Conservation (phyloP, 2,797 vertebrate species). For the Coreius guichenoti region DNA sequence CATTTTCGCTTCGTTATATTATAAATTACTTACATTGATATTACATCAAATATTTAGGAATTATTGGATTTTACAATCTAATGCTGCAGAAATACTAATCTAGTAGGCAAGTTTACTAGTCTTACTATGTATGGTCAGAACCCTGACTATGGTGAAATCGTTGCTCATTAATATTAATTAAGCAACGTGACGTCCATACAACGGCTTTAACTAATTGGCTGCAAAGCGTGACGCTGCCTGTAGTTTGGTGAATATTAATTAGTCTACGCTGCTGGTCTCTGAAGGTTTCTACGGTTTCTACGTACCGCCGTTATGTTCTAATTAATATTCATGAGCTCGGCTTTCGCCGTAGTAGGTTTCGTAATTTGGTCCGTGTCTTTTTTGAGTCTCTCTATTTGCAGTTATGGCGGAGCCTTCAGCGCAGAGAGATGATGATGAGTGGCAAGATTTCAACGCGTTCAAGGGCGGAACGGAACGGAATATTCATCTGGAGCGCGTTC, state of each 20-base stretch:
- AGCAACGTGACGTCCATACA: not conserved
- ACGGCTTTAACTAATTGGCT: not conserved
- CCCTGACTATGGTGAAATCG: not conserved
- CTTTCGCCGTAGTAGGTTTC: conserved; percentile 49
- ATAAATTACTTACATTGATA: not conserved
- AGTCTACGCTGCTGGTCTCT: not conserved
- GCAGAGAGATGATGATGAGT: conserved; percentile 79
- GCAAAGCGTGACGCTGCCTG: not conserved
- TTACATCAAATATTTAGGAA: not conserved
- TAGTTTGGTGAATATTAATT: not conserved
- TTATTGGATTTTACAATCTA: not conserved
- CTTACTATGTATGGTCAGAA: no score
- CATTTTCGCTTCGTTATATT: not conserved
- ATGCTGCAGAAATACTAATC: not conserved
- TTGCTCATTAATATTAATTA: conserved; percentile 7
- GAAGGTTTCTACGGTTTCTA: no score
- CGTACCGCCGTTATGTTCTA: no score
- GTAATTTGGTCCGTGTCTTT: not conserved
- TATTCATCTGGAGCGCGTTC: conserved; percentile 62
- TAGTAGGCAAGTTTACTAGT: not conserved
- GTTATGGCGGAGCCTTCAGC: conserved; percentile 76
- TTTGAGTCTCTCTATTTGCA: conserved; percentile 36
- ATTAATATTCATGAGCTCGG: conserved; percentile 32
- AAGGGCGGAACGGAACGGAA: conserved; percentile 63
- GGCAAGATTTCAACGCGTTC: conserved; percentile 81